Evolutionary conservation across 2,888 invertebrate genomes (phyloP), one percentile per base, ranked within the genome.

Genomic region (Phlogophora meticulosa): DNA sequence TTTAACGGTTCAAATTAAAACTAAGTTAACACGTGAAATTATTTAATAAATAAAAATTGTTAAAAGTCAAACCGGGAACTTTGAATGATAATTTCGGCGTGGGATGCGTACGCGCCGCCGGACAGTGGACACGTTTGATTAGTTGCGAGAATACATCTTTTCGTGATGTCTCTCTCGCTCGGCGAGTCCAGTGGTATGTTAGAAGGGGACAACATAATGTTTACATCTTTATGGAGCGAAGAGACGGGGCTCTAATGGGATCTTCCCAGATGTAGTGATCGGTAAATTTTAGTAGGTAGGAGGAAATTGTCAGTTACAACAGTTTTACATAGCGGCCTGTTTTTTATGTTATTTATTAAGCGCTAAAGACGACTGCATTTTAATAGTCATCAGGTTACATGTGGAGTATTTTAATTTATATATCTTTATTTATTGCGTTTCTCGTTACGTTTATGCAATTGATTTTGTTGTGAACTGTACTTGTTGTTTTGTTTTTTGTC

Each of bases 61-160:
- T 11, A 36, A 64, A 62, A 52, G 61, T 59, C 32, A 42, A 63
- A 60, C 52, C 70, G 34, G 9, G 17, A 32, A 24, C 32, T 62
- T 78, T 57, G 46, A 71, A 79, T 66, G 84, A 87, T 82, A 86
- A 89, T 88, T 92, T 91, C 74, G 84, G 85, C 77, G 71, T 80
- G 72, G 80, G 93, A 93, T 93, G 94, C 93, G 92, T 89, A 85
- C 80, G 90, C 92, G 92, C 88, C 85, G 76, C 86, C 86, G 92
- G 94, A 93, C 92, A 93, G 90, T 92, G 91, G 95, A 93, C 90
- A 94, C 94, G 95, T 90, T 86, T 94, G 88, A 95, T 95, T 94
- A 94, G 94, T 84, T 89, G 85, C 88, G 91, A 87, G 87, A 90
- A 91, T 90, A 91, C 91, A 91, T 91, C 91, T 89, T 85, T 63